Base-by-base conservation (phyloP, 2,888 invertebrate genomes). In the Melanchra persicariae region DNA sequence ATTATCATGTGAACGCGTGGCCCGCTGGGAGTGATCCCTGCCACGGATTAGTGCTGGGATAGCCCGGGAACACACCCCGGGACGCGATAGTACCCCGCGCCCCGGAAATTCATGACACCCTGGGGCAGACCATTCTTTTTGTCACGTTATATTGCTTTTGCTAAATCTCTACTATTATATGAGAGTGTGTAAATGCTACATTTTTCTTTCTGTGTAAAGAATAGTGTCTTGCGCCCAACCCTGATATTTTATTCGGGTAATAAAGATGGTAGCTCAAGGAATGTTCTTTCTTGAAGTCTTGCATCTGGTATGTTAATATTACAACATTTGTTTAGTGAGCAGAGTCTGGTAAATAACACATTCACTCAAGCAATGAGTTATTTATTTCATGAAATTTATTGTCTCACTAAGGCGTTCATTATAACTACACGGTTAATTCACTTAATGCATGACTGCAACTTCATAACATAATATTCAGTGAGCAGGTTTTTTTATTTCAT, bases 1-100 rank as follows among this genome's bases (percentile, higher is more conserved):
- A 90, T 91, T 88, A 88, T 89, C 87, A 87, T 85, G 87, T 87
- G 87, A 86, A 85, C 89, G 82, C 74, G 82, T 77, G 75, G 85
- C 89, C 91, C 87, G 66, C 64, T 82, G 87, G 88, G 85, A 79
- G 82, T 80, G 81, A 84, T 84, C 79, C 74, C 80, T 81, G 77
- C 81, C 69, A 73, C 83, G 89, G 88, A 91, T 91, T 90, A 90
- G 89, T 83, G 78, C 82, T 79, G 87, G 80, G 79, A 88, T 87
- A 86, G 86, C 87, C 82, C 78, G 76, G 78, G 73, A 81, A 70
- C 43, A 88, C 86, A 85, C 84, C 87, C 84, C 77, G 77, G 78
- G 74, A 81, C 79, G 77, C 86, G 78, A 87, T 87, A 87, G 83
- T 84, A 84, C 78, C 84, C 73, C 77, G 71, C 74, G 74, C 67